phyloP scores from a whole-genome alignment of 2,113 vertebrate genomes.

The Zapus hudsonius region DNA sequence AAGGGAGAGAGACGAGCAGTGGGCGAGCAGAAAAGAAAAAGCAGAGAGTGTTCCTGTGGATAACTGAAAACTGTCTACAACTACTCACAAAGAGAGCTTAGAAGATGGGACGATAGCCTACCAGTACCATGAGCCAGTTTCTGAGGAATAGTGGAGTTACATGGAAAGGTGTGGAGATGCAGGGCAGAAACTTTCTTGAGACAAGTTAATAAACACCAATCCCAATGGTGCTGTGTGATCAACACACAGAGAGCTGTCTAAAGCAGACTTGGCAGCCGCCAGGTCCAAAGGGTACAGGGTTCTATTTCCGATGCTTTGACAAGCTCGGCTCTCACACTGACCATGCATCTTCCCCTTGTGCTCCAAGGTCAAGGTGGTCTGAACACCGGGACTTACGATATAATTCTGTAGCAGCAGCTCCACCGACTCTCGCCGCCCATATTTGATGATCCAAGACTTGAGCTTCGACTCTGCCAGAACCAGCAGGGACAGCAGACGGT shows the following conservation, averaged over 20 bases:
- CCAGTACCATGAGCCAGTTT: neutral
- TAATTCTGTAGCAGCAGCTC: conserved; percentile 96
- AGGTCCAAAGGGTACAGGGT: neutral
- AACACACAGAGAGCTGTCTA: neutral
- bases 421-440: conserved; percentile 95
- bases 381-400: conserved; percentile 87
- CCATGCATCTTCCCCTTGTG: neutral
- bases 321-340: neutral
- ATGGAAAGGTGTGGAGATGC: neutral
- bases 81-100: neutral
- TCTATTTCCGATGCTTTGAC: neutral
- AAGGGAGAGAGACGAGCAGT: neutral
- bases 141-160: neutral
- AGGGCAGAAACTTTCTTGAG: neutral
- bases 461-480: conserved; percentile 97
- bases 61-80: neutral
- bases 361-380: neutral
- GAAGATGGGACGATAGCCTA: neutral
- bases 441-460: conserved; percentile 99
- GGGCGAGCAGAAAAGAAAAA: neutral
- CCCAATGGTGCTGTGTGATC: neutral
- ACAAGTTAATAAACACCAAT: neutral
- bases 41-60: neutral
- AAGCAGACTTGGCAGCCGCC: neutral
- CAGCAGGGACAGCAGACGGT: conserved; percentile 95